Conservation (phyloP, 2,113 vertebrate species). For the Genyomyrus donnyi region DNA sequence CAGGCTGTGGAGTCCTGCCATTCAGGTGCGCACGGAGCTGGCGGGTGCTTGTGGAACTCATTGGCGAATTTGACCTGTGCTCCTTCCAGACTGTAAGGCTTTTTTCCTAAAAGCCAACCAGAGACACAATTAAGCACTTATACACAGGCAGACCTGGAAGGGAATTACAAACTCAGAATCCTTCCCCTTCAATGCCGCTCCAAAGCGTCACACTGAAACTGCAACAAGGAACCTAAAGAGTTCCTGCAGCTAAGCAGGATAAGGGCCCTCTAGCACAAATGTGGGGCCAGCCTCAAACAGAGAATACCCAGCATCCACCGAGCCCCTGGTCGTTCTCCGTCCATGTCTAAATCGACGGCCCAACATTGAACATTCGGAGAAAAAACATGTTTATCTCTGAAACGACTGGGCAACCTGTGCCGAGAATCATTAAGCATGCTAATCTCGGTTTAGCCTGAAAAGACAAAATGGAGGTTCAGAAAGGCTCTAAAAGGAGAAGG, state of each 20-base stretch:
- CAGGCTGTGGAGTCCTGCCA: not conserved
- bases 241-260: not conserved
- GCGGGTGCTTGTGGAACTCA: not conserved
- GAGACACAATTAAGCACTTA: slow-evolving; percentile 1
- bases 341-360: not conserved
- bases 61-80: not conserved
- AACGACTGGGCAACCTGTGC: no score
- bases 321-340: not conserved
- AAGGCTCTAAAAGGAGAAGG: not conserved
- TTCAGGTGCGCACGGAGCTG: not conserved
- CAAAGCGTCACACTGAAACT: not conserved
- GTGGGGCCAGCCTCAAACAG: not conserved
- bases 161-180: not conserved
- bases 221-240: not conserved
- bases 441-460: not conserved
- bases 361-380: not conserved
- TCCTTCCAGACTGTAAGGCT: not conserved
- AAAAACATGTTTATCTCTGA: not conserved
- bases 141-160: not conserved
- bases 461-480: not conserved
- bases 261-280: not conserved
- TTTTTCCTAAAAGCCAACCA: not conserved
- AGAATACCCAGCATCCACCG: not conserved
- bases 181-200: not conserved
- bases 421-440: not conserved